Percentiles rank a stretch among this genome's conserved stretches.
Conservation (phyloP, 1,140 invertebrate species). For the Platorchestia sp. region DNA sequence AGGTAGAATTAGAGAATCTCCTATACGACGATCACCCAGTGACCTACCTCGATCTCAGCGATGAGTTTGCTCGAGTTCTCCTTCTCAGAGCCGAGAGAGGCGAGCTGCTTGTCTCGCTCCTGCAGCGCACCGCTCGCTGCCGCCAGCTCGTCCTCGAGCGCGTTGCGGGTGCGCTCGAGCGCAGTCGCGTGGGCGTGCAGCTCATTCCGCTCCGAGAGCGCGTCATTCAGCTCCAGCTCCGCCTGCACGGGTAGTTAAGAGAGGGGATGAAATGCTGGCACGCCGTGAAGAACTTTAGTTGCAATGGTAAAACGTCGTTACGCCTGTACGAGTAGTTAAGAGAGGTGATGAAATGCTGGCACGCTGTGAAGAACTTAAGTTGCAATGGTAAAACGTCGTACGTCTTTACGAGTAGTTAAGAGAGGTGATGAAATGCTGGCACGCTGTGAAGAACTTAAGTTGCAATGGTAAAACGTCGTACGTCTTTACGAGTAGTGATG, state of each 20-base stretch:
- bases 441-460: background rate
- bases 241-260: constrained; percentile 54
- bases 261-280: background rate
- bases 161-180: constrained; percentile 62
- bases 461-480: too few species aligned
- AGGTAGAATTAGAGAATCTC: too few species aligned
- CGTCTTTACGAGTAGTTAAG: constrained; percentile 49
- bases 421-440: background rate
- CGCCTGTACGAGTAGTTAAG: constrained; percentile 52
- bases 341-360: background rate
- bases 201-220: constrained; percentile 64
- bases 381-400: too few species aligned
- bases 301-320: too few species aligned
- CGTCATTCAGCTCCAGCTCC: constrained; percentile 66
- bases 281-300: background rate
- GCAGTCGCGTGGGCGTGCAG: constrained; percentile 63
- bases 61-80: constrained; percentile 63
- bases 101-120: constrained; percentile 61
- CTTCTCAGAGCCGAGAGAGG: constrained; percentile 62
- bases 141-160: constrained; percentile 61
- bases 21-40: too few species aligned
- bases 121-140: constrained; percentile 57
- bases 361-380: background rate
- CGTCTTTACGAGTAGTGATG: constrained; percentile 44
- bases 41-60: constrained; percentile 65